A percentile compares a stretch with the other conserved stretches of the same genome.
phyloP scores from a whole-genome alignment of 1,140 invertebrate genomes.

The Euborellia annulipes region DNA sequence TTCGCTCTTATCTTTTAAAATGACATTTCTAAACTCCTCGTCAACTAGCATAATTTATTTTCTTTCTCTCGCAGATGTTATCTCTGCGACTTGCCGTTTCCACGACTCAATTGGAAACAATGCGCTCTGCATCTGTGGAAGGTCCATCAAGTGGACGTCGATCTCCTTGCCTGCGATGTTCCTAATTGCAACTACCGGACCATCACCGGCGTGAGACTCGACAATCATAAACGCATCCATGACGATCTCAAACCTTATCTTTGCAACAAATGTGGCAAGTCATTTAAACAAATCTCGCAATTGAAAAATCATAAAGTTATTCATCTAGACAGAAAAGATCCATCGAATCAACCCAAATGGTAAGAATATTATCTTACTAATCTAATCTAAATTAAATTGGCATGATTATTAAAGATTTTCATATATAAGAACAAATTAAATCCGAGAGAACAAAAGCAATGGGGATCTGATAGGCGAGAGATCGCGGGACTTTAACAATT shows the following conservation, averaged over 20 bases:
- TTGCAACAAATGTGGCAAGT: constrained; percentile 41
- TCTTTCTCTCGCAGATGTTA: constrained; percentile 33
- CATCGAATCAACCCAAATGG: constrained; percentile 14
- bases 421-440: constrained; percentile 10
- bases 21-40: no score
- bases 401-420: constrained; percentile 2
- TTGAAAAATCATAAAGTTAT: constrained; percentile 41
- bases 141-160: constrained; percentile 44
- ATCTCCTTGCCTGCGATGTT: constrained; percentile 42
- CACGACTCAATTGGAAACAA: constrained; percentile 35
- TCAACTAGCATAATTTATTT: no score
- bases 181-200: constrained; percentile 38
- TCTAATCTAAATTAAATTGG: not conserved
- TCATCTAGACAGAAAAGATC: constrained; percentile 32
- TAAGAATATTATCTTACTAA: not conserved
- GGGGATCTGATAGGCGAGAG: not conserved
- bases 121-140: constrained; percentile 52
- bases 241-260: constrained; percentile 36
- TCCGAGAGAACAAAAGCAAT: not conserved
- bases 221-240: constrained; percentile 44
- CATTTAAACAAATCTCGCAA: constrained; percentile 45
- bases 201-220: constrained; percentile 31
- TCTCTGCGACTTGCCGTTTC: constrained; percentile 31
- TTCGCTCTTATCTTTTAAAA: no score
- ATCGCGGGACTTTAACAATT: not conserved